Evolutionary conservation across 1,140 invertebrate genomes (phyloP).

Genomic region (Drosophila santomea): DNA sequence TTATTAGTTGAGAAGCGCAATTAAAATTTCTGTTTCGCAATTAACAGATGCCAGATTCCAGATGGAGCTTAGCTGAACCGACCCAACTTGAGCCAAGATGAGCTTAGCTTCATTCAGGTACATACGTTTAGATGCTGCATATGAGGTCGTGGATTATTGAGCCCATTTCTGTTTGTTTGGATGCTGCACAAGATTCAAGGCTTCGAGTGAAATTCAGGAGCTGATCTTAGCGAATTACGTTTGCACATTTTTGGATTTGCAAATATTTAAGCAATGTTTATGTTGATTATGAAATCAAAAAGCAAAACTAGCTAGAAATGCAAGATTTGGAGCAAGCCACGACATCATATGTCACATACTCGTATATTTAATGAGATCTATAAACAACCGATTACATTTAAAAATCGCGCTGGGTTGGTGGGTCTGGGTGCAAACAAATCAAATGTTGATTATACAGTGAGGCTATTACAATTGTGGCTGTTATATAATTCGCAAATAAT

Average conservation of each 20-base stretch:
- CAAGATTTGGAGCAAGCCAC: slow-evolving; percentile 67
- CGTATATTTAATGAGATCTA: slow-evolving; percentile 41
- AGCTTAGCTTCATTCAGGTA: slow-evolving; percentile 15
- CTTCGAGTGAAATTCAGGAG: slow-evolving; percentile 37
- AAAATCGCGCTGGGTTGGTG: slow-evolving; percentile 64
- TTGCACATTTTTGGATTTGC: slow-evolving; percentile 70
- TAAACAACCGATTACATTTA: slow-evolving; percentile 59
- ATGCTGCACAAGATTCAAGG: slow-evolving; percentile 48
- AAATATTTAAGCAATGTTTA: slow-evolving; percentile 74
- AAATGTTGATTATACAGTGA: slow-evolving; percentile 55
- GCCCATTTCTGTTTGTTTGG: slow-evolving; percentile 51
- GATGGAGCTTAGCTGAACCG: slow-evolving; percentile 21
- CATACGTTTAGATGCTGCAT: slow-evolving; percentile 68
- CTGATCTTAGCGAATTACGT: slow-evolving; percentile 59
- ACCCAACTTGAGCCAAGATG: not conserved
- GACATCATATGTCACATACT: slow-evolving; percentile 79
- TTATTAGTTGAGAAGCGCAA: slow-evolving; percentile 68
- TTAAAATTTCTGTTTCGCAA: slow-evolving; percentile 50
- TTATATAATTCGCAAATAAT: slow-evolving; percentile 68
- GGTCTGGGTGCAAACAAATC: slow-evolving; percentile 67
- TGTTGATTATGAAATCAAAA: slow-evolving; percentile 68
- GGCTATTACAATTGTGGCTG: slow-evolving; percentile 37
- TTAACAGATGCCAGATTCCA: slow-evolving; percentile 41
- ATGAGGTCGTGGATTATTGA: slow-evolving; percentile 82
- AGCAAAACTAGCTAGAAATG: slow-evolving; percentile 67